phyloP scores from a whole-genome alignment of 2,888 invertebrate species.

The Drosophila neotestacea region DNA sequence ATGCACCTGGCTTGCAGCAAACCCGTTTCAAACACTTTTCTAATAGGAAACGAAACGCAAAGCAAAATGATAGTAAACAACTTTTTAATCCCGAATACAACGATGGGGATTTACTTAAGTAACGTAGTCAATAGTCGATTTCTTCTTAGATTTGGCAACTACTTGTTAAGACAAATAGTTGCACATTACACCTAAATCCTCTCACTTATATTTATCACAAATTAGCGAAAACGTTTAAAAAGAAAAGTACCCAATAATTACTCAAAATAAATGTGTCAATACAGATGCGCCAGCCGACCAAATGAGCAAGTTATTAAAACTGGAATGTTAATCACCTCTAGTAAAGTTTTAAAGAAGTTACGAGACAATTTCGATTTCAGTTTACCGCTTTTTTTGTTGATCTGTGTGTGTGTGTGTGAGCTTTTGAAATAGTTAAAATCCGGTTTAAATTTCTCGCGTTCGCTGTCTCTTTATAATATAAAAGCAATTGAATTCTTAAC shows the following conservation, averaged over 20 bases:
- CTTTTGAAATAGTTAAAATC: slow-evolving; percentile 24
- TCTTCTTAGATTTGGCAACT: background rate
- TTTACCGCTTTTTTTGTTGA: background rate
- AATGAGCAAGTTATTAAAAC: slow-evolving; percentile 1
- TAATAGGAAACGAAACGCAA: slow-evolving; percentile 17
- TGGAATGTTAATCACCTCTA: slow-evolving; percentile 12
- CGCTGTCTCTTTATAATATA: background rate
- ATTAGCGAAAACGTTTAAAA: slow-evolving; percentile 11
- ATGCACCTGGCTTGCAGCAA: slow-evolving; percentile 20
- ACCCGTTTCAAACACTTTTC: slow-evolving; percentile 16
- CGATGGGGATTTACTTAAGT: background rate
- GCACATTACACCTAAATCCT: slow-evolving; percentile 13
- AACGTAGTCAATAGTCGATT: background rate
- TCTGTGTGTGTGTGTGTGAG: background rate
- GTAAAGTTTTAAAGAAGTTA: slow-evolving; percentile 7
- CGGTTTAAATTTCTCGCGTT: slow-evolving; percentile 24
- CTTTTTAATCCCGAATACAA: background rate
- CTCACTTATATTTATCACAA: slow-evolving; percentile 3
- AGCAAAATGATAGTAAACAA: slow-evolving; percentile 15
- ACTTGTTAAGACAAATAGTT: slow-evolving; percentile 21
- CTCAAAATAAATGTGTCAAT: slow-evolving; percentile 24
- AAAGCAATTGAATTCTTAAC: slow-evolving; percentile 18
- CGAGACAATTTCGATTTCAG: background rate
- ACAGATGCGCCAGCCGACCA: background rate
- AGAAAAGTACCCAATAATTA: slow-evolving; percentile 13